Conservation (phyloP, 2,113 vertebrate species). For the Psettodes erumei region DNA sequence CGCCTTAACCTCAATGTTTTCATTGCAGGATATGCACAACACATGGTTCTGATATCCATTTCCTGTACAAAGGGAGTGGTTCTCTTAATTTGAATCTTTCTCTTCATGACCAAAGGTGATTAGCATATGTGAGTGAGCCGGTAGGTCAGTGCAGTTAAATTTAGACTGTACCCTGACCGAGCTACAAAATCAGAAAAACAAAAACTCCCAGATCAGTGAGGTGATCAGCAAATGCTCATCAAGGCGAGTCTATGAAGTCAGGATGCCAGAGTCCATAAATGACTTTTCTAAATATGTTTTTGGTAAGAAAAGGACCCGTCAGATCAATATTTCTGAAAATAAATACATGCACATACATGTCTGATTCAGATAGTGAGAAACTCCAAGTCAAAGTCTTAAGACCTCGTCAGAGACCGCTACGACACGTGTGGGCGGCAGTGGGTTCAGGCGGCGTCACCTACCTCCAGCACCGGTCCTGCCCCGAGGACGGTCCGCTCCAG, state of each 20-base stretch:
- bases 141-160: neutral
- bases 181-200: neutral
- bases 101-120: neutral
- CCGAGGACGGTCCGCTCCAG: constrained; percentile 94
- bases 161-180: no score
- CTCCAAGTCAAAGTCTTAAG: neutral
- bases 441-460: constrained; percentile 67
- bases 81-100: neutral
- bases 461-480: constrained; percentile 94
- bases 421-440: neutral
- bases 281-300: no score
- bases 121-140: constrained; percentile 3
- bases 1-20: neutral
- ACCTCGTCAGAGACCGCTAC: neutral
- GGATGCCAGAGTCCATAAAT: no score
- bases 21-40: neutral
- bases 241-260: neutral
- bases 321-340: no score
- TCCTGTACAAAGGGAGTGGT: neutral
- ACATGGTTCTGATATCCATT: neutral
- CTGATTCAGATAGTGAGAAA: neutral
- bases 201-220: neutral
- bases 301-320: no score
- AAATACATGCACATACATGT: no score
- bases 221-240: neutral